Conservation (phyloP, 2,113 vertebrate genomes). For the Rhipidura dahli region DNA sequence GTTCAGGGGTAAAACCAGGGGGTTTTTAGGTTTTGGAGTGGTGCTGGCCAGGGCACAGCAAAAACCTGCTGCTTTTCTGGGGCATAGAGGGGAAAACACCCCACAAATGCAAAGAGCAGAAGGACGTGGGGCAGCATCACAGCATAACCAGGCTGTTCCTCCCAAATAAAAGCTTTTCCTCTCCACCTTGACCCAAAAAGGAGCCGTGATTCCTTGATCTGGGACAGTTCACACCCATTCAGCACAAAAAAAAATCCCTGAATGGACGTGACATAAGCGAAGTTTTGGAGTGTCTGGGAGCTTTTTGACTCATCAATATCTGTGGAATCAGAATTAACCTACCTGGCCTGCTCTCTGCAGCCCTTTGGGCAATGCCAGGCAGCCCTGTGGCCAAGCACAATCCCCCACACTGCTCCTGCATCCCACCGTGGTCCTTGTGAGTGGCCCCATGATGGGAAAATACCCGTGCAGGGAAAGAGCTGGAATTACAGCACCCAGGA, state of each 20-base stretch:
- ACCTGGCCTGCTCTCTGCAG: background rate
- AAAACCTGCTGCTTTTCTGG: background rate
- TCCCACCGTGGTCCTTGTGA: background rate
- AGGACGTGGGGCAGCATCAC: background rate
- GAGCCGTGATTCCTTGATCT: background rate
- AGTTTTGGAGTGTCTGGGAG: background rate
- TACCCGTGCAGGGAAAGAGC: background rate
- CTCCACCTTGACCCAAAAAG: background rate
- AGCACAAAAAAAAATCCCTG: background rate
- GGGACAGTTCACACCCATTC: background rate
- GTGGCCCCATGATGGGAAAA: slow-evolving; percentile 45
- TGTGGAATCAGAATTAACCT: background rate
- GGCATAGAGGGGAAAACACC: background rate
- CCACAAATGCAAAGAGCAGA: background rate
- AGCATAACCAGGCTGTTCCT: background rate
- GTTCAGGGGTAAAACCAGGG: background rate
- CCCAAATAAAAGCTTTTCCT: background rate
- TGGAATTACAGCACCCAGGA: slow-evolving; percentile 9
- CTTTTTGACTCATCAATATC: background rate
- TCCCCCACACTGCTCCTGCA: background rate
- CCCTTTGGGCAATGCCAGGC: background rate
- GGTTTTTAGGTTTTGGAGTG: background rate
- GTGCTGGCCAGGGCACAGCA: background rate
- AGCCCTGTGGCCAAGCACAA: background rate
- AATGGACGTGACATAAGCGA: fast-evolving